Base-by-base conservation (phyloP, 1,140 invertebrate species). In the Propsilocerus akamusi region DNA sequence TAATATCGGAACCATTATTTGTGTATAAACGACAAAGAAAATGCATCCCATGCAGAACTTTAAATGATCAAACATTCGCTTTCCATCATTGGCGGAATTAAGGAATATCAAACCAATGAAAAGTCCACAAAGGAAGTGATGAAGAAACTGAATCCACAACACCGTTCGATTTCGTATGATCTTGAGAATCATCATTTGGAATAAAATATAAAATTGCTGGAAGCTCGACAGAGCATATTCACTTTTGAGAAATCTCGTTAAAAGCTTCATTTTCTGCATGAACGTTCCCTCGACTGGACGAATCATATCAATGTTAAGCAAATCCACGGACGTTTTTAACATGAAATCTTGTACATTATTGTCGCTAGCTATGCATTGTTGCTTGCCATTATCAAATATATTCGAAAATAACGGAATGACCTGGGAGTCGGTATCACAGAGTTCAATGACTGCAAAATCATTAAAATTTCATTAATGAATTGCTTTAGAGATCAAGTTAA, bases 21-120 rank as follows among this genome's bases (percentile, higher is more conserved):
- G 74, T 0, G 76, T 80, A 54, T 78, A 78, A 0, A 74, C 67
- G 54, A 77, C 74, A 61, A 78, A 77, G 25, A 78, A 69, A 1
- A 77, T 68, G 7, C 75, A 62, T 0, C 74, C 75, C 22, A 80
- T 74, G 54, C 75, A 80, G 56, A 77, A 71, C 56, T 80, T 80
- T 32, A 80, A 62, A 54, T 78, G 76, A 52, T 76, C 75, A 55
- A 78, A 80, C 72, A 77, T 78, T 52, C 76, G 67, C 1, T 60
- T 62, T 14, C 76, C 76, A 52, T 80, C 72, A 53, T 76, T 74
- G 3, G 73, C 75, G 55, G 71, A 68, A 49, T 73, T 68, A 52
- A 68, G 74, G 57, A 77, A 78, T 50, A 76, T 72, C 0, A 73
- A 46, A 3, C 73, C 74, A 20, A 77, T 68, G 1, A 71, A 65